These are phyloP conservation scores for Sinohyriopsis cumingii DNA, from an alignment of 2,888 invertebrate species.

Conservation along the genomic window DNA sequence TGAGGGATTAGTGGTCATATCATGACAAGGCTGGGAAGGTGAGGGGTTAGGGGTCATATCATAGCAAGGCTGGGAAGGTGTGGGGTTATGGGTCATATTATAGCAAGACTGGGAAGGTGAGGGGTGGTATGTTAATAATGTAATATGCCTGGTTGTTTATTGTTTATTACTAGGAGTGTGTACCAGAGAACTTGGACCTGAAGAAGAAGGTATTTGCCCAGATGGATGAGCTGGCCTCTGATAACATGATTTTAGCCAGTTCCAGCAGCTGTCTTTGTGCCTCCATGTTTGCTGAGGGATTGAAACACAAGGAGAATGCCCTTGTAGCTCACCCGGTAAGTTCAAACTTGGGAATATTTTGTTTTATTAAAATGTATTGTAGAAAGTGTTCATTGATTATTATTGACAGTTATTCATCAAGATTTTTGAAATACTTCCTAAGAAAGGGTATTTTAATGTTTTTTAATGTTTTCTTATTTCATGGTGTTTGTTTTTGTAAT, in stretches of 20 bases:
- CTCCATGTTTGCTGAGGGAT: slow-evolving; percentile 86
- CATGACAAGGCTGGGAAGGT: too few relatives aligned
- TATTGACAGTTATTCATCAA: too few relatives aligned
- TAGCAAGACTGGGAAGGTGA: too few relatives aligned
- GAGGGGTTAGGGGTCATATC: too few relatives aligned
- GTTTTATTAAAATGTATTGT: neutral
- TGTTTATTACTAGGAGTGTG: slow-evolving; percentile 83
- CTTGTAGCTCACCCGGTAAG: slow-evolving; percentile 84
- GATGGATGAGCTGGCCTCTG: slow-evolving; percentile 80
- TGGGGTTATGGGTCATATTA: too few relatives aligned
- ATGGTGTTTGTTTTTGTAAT: too few relatives aligned
- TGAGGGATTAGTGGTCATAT: too few relatives aligned
- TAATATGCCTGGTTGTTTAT: neutral
- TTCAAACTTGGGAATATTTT: slow-evolving; percentile 1
- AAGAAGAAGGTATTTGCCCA: slow-evolving; percentile 87
- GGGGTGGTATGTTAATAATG: neutral
- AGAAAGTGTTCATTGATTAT: too few relatives aligned
- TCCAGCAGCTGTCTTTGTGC: slow-evolving; percentile 95
- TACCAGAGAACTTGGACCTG: slow-evolving; percentile 90
- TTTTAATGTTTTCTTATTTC: too few relatives aligned
- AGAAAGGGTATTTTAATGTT: too few relatives aligned
- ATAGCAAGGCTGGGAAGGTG: too few relatives aligned
- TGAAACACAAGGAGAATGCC: slow-evolving; percentile 79
- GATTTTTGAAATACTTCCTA: too few relatives aligned
- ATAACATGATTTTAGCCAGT: slow-evolving; percentile 82